Base-by-base conservation (phyloP, 1,140 invertebrate species). In the Cotesia typhae region DNA sequence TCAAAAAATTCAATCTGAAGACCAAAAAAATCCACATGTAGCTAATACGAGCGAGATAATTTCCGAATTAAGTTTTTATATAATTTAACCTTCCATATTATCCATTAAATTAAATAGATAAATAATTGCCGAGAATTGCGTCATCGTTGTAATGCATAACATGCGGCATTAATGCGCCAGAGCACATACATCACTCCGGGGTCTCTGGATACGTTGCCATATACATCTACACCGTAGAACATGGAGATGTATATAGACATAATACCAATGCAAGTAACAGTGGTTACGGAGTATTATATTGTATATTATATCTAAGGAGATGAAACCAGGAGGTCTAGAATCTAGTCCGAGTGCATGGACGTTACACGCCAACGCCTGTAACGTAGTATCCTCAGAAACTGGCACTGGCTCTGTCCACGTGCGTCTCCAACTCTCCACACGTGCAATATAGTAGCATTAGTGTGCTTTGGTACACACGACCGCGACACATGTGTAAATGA, bases 41-140 rank as follows among this genome's bases (percentile, higher is more conserved):
- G 28, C 28, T 28, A 28, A 28, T 28, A 1, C 1, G 28, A 28
- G 28, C 1, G 1, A 28, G 28, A 28, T 28, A 28, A 28, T 2
- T 2, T 28, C 28, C 28, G 28, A 28, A 28, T 28, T 2, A 28
- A 2, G 3, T 2, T 28, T 28, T 28, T 28, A 28, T 28, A 1
- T 28, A 28, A 28, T 28, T 1, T 28, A 28, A 28, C 28, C 3
- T 59, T 6, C 1, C 55, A 6, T 60, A 60, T 47, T 41, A 66
- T 66, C 12, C 41, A 41, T 37, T 12, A 37, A 75, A 82, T 81
- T 78, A 80, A 73, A 70, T 73, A 61, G 70, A 78, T 78, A 81
- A 84, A 81, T 85, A 83, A 85, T 83, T 80, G 81, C 72, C 57
- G 17, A 76, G 76, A 76, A 80, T 84, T 85, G 82, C 81, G 81